These are phyloP conservation scores for Myotis myotis DNA, from an alignment of 2,797 vertebrate species.

Conservation along the genomic window DNA sequence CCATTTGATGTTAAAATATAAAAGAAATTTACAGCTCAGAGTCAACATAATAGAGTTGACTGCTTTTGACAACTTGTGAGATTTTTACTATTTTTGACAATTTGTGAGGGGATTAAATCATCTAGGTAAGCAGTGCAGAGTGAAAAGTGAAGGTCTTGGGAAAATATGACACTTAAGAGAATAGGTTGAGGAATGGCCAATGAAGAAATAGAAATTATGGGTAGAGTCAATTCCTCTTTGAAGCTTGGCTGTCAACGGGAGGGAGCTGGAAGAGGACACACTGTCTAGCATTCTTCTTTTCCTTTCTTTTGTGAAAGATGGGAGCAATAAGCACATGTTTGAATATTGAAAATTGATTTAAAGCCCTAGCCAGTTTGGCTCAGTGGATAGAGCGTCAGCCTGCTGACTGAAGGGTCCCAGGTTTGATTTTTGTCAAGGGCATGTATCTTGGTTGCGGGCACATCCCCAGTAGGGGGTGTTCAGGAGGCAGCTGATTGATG, in stretches of 20 bases:
- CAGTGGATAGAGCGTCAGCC: too few species aligned
- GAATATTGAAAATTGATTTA: neutral
- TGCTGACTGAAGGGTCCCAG: too few species aligned
- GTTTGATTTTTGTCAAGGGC: too few species aligned
- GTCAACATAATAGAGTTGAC: neutral
- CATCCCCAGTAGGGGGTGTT: too few species aligned
- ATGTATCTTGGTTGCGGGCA: too few species aligned
- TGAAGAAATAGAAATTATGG: neutral
- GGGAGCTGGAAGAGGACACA: neutral
- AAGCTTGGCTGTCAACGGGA: neutral
- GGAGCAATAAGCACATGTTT: neutral
- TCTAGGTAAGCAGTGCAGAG: neutral
- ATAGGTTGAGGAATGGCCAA: neutral
- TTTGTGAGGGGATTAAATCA: neutral
- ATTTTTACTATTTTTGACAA: neutral
- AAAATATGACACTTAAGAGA: neutral
- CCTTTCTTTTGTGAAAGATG: neutral
- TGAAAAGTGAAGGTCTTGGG: neutral
- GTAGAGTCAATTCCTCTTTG: neutral
- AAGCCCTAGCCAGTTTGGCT: too few species aligned
- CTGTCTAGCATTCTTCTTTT: neutral
- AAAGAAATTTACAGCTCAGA: neutral
- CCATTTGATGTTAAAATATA: neutral
- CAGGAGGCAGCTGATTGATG: too few species aligned
- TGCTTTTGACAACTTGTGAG: neutral